A percentile compares a stretch with the other conserved stretches of the same genome.
phyloP scores from a whole-genome alignment of 2,797 vertebrate species.

The Dryobates pubescens region DNA sequence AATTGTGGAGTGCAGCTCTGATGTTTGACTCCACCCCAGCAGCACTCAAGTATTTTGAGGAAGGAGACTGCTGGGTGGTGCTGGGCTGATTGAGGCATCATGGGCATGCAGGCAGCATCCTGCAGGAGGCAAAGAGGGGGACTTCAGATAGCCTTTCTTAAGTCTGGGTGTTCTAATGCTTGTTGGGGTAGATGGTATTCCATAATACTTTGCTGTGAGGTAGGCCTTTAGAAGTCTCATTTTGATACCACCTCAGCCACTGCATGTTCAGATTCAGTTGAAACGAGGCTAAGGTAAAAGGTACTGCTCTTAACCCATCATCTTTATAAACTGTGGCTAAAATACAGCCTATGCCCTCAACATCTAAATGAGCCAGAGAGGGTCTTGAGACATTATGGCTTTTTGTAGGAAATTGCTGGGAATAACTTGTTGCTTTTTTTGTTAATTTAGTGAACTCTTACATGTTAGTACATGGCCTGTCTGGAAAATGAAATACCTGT shows the following conservation, averaged over 20 bases:
- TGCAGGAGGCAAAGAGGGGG: rapidly evolving
- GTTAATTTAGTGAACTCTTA: background rate
- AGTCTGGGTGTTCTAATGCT: background rate
- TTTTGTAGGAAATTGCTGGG: background rate
- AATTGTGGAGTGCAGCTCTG: background rate
- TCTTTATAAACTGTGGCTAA: background rate
- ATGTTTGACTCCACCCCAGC: background rate
- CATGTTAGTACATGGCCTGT: rapidly evolving
- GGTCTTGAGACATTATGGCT: rapidly evolving
- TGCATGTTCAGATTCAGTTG: background rate
- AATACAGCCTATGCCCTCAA: background rate
- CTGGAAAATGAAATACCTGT: background rate
- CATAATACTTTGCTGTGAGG: background rate
- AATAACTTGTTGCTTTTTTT: background rate
- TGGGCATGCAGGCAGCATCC: rapidly evolving
- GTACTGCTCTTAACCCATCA: background rate
- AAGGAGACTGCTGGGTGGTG: background rate
- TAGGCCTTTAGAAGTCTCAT: background rate
- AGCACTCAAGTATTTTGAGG: rapidly evolving
- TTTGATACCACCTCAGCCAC: background rate
- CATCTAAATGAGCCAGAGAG: rapidly evolving
- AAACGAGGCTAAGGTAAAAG: background rate
- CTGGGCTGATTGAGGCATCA: background rate
- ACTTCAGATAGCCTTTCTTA: no score
- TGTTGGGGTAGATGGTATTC: background rate